Evolutionary conservation across 2,113 vertebrate species (phyloP).

Genomic region (Seriola dumerili): DNA sequence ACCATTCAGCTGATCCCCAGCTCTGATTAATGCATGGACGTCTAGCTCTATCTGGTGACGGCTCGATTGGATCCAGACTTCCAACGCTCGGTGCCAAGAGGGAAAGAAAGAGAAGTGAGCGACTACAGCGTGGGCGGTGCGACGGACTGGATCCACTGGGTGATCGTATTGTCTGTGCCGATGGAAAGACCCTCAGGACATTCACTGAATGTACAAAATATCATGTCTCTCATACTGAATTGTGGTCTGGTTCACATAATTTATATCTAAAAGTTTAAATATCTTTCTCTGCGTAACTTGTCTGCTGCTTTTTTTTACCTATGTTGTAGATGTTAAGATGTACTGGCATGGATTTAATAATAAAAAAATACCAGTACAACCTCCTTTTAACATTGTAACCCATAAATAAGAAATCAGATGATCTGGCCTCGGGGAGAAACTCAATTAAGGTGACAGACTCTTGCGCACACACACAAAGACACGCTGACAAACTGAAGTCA

Average conservation of each 20-base stretch:
- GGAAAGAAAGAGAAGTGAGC: slow-evolving; percentile 26
- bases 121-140: slow-evolving; percentile 2
- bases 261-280: background rate
- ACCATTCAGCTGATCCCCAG: slow-evolving; percentile 43
- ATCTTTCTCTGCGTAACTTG: background rate
- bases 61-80: slow-evolving; percentile 59
- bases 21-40: slow-evolving; percentile 55
- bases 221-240: background rate
- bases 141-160: slow-evolving; percentile 6
- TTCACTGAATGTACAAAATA: background rate
- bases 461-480: background rate
- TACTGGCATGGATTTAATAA: background rate
- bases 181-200: background rate
- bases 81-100: slow-evolving; percentile 17
- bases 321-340: background rate
- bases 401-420: background rate
- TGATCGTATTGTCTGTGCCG: slow-evolving; percentile 7
- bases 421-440: background rate
- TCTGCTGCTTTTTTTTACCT: background rate
- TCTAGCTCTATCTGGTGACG: slow-evolving; percentile 43
- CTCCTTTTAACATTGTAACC: background rate
- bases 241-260: background rate
- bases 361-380: background rate
- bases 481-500: background rate
- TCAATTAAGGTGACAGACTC: slow-evolving; percentile 9